These are phyloP conservation scores for Stegastes partitus DNA, from an alignment of 2,113 vertebrate species.

Conservation along the genomic window DNA sequence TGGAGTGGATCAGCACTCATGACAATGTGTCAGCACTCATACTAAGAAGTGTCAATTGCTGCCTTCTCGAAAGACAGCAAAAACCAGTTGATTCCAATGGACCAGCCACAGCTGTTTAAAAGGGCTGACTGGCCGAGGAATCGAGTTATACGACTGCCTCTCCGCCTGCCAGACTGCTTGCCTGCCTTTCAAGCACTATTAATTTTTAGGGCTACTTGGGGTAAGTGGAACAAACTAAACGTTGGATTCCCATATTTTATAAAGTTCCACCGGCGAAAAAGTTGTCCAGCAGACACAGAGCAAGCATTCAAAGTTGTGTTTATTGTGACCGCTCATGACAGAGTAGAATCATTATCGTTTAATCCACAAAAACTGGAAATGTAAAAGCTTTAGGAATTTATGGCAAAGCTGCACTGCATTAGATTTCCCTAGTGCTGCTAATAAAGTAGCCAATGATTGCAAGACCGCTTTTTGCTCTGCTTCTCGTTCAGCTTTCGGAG, in stretches of 20 bases:
- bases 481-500: slow-evolving; percentile 5
- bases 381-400: too few species aligned
- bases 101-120: slow-evolving; percentile 44
- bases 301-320: background rate
- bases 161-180: background rate
- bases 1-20: slow-evolving; percentile 40
- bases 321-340: background rate
- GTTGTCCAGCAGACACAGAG: background rate
- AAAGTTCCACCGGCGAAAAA: slow-evolving; percentile 7
- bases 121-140: slow-evolving; percentile 22
- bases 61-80: slow-evolving; percentile 45
- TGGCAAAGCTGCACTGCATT: too few species aligned
- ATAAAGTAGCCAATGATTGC: background rate
- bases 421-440: too few species aligned
- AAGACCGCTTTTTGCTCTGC: background rate
- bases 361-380: too few species aligned
- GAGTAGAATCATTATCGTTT: too few species aligned
- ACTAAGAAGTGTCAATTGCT: slow-evolving; percentile 53
- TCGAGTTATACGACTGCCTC: background rate
- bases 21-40: slow-evolving; percentile 52
- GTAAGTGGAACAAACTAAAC: background rate
- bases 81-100: slow-evolving; percentile 27
- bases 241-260: slow-evolving; percentile 5
- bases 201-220: background rate
- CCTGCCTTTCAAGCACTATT: slow-evolving; percentile 6